Conservation (phyloP, 2,113 vertebrate genomes). For the Mus spicilegus region DNA sequence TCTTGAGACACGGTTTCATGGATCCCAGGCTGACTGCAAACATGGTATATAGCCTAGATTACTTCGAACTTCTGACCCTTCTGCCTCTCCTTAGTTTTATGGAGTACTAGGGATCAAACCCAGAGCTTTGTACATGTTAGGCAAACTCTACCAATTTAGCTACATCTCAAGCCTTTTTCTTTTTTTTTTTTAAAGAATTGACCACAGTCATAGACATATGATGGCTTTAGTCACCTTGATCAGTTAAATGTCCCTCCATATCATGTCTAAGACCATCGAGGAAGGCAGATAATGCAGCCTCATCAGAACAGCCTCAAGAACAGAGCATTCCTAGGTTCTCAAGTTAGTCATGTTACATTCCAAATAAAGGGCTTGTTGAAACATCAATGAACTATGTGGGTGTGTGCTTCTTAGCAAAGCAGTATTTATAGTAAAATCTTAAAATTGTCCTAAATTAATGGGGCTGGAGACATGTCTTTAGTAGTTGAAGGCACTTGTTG, state of each 20-base stretch:
- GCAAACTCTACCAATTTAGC: background rate
- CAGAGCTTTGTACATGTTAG: background rate
- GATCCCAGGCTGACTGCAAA: background rate
- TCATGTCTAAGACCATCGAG: background rate
- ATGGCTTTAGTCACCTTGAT: background rate
- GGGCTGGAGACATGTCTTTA: background rate
- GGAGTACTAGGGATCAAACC: background rate
- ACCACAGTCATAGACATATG: background rate
- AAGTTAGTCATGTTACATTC: background rate
- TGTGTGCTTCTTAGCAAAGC: constrained; percentile 49
- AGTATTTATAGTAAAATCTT: constrained; percentile 44
- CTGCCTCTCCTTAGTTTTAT: too few relatives aligned
- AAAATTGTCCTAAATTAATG: background rate
- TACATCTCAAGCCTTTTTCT: background rate
- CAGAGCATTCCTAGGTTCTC: background rate
- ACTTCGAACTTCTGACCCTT: background rate
- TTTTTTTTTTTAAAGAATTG: constrained; percentile 19
- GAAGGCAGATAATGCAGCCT: background rate
- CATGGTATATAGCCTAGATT: background rate
- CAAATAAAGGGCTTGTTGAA: constrained; percentile 43
- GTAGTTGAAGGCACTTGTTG: background rate
- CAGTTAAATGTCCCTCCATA: constrained; percentile 11
- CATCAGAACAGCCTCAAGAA: background rate
- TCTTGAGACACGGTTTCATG: background rate
- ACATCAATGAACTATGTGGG: background rate